Base-by-base conservation (phyloP, 2,797 vertebrate species). In the Distichodus sexfasciatus region DNA sequence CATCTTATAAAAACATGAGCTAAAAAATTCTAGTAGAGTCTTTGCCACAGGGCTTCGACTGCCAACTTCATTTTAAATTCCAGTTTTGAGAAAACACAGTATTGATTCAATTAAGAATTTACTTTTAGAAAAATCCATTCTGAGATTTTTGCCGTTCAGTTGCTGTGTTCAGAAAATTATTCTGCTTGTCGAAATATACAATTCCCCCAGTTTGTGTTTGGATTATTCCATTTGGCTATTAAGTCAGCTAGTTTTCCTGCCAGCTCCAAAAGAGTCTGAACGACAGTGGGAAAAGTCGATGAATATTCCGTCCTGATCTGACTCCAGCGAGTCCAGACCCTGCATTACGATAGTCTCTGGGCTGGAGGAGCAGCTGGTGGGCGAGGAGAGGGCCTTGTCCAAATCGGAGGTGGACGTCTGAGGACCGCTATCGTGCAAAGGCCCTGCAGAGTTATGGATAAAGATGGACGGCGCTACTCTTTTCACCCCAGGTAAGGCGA, bases 301-400 rank as follows among this genome's bases (percentile, higher is more conserved):
- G 88, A 98, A 96, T 85, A 99, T 97, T 21, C 97, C 96, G 5
- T 97, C 96, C 0, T 94, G 93, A 78, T 95, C 95, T 0, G 97
- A 97, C 86, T 96, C 95, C 0, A 90, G 92, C 0, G 95, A 97
- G 77, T 96, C 95, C 61, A 96, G 87, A 75, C 93, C 92, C 84
- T 93, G 94, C 88, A 96, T 94, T 46, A 96, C 94, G 70, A 95
- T 92, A 71, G 94, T 94, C 85, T 98, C 96, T 0, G 96, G 95
- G 81, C 97, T 98, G 87, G 94, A 94, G 59, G 94, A 91, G 75
- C 92, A 89, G 4, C 92, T 92, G 2, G 92, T 91, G n/a, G 90
- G 83, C 2, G 83, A 85, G 74, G 92, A 90, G 2, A 87, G 76
- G 33, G 88, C 87, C 74, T 88, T 92, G 69, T 84, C 84, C 43